Percentiles rank a stretch among this genome's conserved stretches.
Conservation (phyloP, 2,797 vertebrate genomes). For the Loriculus beryllinus region DNA sequence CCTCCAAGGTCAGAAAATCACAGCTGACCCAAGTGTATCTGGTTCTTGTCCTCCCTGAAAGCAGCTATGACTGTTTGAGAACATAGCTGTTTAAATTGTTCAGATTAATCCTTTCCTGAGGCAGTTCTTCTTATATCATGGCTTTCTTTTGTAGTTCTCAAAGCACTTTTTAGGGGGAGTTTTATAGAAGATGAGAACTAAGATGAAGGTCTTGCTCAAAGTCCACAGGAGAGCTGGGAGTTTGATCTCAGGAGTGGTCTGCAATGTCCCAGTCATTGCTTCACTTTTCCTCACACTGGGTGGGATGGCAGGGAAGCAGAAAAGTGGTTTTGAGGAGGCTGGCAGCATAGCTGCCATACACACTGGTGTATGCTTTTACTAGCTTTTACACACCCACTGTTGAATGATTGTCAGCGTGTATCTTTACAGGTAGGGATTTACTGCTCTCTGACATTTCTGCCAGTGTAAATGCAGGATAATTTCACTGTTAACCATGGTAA, state of each 20-base stretch:
- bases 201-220: neutral
- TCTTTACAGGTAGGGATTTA: neutral
- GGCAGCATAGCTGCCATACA: neutral
- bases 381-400: neutral
- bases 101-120: neutral
- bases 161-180: neutral
- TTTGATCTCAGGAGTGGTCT: neutral
- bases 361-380: neutral
- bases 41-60: neutral
- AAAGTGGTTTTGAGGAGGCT: neutral
- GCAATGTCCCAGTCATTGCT: neutral
- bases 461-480: neutral
- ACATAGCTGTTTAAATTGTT: neutral
- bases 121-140: neutral
- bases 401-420: neutral
- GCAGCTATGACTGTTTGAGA: neutral
- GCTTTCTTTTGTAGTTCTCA: neutral
- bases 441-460: neutral
- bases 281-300: neutral
- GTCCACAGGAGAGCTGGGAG: neutral
- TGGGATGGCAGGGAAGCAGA: neutral
- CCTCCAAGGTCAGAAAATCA: neutral
- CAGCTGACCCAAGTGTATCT: neutral
- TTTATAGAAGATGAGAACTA: neutral
- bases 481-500: neutral